Evolutionary conservation across 2,888 invertebrate genomes (phyloP).

Genomic region (Acanthosepion lycidas): DNA sequence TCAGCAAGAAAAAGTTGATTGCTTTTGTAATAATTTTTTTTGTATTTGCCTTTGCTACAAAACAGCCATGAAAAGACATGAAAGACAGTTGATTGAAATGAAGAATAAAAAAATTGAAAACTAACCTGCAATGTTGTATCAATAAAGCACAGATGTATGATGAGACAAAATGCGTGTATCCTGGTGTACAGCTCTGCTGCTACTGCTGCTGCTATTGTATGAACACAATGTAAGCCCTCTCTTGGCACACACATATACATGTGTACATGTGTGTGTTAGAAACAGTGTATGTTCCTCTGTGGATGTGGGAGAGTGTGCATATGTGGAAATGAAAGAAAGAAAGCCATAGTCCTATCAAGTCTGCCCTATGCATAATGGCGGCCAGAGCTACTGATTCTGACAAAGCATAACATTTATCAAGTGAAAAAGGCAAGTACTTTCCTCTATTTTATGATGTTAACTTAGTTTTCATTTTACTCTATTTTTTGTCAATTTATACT

Average conservation of each 20-base stretch:
- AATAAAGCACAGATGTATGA: constrained; percentile 13
- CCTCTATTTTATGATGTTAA: background rate
- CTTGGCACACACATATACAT: background rate
- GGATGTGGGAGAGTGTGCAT: background rate
- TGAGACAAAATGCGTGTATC: background rate
- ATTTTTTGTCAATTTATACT: background rate
- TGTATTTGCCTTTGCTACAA: background rate
- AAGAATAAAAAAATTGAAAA: background rate
- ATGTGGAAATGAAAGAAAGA: background rate
- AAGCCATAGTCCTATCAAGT: background rate
- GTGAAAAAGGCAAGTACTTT: background rate
- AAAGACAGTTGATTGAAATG: background rate
- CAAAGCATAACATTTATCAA: background rate
- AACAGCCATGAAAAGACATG: background rate
- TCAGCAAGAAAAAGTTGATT: background rate
- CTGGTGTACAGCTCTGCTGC: background rate
- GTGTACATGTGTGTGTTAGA: background rate
- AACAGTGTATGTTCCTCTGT: background rate
- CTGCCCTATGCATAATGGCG: background rate
- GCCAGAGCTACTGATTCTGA: background rate
- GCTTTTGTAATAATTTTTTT: background rate
- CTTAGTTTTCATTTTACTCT: background rate
- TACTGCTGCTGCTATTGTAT: constrained; percentile 3
- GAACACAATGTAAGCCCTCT: background rate
- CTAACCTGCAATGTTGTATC: background rate